Percentiles rank a stretch among this genome's conserved stretches.
These are phyloP conservation scores for Poeciliopsis turrubarensis DNA, from an alignment of 2,113 vertebrate species.

Conservation along the genomic window DNA sequence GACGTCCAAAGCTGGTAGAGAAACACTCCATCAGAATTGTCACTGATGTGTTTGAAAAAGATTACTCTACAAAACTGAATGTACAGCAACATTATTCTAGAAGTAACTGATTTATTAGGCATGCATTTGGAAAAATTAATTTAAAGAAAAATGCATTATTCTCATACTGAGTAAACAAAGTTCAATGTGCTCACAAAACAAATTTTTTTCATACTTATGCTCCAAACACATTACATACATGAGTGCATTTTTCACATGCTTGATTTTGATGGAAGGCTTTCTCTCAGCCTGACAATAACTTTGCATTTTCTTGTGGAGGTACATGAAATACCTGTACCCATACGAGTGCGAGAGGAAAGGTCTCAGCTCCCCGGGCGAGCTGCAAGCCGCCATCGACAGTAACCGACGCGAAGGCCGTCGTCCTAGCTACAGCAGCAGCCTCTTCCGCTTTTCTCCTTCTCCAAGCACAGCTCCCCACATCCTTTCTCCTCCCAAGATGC, in stretches of 20 bases:
- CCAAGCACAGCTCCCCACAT: constrained; percentile 81
- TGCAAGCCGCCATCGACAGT: constrained; percentile 96
- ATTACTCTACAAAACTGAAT: no score
- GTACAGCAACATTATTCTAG: not conserved
- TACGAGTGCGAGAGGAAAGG: constrained; percentile 96
- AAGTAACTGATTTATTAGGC: not conserved
- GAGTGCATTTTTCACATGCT: not conserved
- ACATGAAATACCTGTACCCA: constrained; percentile 98
- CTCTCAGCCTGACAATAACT: not conserved
- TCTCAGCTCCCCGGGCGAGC: constrained; percentile 92
- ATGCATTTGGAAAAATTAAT: not conserved
- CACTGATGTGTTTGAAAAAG: not conserved
- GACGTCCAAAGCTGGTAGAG: not conserved
- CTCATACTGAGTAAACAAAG: not conserved
- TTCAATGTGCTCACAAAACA: not conserved
- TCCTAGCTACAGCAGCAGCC: constrained; percentile 93
- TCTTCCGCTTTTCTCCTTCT: constrained; percentile 88
- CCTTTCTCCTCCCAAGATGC: constrained; percentile 88
- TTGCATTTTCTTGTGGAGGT: constrained; percentile 54
- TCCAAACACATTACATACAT: not conserved
- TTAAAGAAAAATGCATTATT: not conserved
- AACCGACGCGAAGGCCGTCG: constrained; percentile 94
- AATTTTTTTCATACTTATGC: not conserved
- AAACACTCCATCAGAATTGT: not conserved
- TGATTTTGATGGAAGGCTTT: not conserved